A percentile compares a stretch with the other conserved stretches of the same genome.
Conservation (phyloP, 2,797 vertebrate genomes). For the Notolepis coatsorum region DNA sequence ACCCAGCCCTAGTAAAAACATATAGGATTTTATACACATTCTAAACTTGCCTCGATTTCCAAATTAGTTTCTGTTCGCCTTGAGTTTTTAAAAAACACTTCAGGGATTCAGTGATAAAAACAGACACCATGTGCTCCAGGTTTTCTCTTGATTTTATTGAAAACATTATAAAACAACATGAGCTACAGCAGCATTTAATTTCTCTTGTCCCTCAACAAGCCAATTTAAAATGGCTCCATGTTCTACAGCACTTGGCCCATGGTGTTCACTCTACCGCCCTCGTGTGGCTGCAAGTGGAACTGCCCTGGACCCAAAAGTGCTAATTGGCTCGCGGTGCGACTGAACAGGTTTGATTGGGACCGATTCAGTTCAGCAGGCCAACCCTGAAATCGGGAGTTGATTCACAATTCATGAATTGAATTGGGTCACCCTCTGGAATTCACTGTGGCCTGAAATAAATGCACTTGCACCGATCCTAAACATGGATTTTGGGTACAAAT, state of each 20-base stretch:
- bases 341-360: no score
- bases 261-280: slow-evolving; percentile 30
- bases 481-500: slow-evolving; percentile 5
- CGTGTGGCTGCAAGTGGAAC: slow-evolving; percentile 44
- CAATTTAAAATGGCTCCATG: slow-evolving; percentile 60
- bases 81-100: no score
- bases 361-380: no score
- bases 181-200: slow-evolving; percentile 67
- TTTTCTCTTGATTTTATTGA: slow-evolving; percentile 76
- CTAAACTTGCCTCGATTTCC: no score
- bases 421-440: slow-evolving; percentile 16
- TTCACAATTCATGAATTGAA: slow-evolving; percentile 23
- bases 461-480: slow-evolving; percentile 10
- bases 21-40: no score
- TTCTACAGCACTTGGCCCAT: slow-evolving; percentile 44
- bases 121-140: no score
- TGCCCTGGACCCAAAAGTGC: slow-evolving; percentile 23
- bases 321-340: no score
- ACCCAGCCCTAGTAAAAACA: no score
- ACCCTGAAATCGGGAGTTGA: no score
- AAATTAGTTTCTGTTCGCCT: no score
- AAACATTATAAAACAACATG: slow-evolving; percentile 77
- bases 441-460: slow-evolving; percentile 15
- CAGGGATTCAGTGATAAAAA: no score
- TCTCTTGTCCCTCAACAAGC: slow-evolving; percentile 51